A percentile compares a stretch with the other conserved stretches of the same genome.
Evolutionary conservation across 2,113 vertebrate genomes (phyloP).

Genomic region (Saiga tatarica): DNA sequence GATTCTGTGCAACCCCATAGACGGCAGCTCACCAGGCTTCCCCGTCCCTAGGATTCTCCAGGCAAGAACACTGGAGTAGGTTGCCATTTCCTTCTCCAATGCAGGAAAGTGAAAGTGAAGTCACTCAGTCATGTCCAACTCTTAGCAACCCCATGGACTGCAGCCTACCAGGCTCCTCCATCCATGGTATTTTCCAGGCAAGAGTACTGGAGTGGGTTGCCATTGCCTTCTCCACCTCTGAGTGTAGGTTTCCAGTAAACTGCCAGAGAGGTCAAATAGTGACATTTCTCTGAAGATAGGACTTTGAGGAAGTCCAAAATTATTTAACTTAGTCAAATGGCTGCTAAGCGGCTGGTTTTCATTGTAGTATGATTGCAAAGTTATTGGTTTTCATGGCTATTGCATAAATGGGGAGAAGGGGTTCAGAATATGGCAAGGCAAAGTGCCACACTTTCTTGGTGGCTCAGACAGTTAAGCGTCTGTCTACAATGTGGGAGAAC

Average conservation of each 20-base stretch:
- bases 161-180: neutral
- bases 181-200: neutral
- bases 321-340: neutral
- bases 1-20: neutral
- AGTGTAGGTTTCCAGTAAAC: neutral
- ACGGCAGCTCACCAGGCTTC: accelerated
- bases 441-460: neutral
- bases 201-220: neutral
- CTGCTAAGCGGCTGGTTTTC: neutral
- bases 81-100: neutral
- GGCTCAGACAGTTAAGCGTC: too few species aligned
- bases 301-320: neutral
- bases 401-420: neutral
- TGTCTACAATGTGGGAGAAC: too few species aligned
- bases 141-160: neutral
- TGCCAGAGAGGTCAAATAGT: neutral
- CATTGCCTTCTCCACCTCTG: neutral
- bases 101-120: neutral
- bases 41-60: neutral
- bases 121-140: neutral
- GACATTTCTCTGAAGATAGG: neutral
- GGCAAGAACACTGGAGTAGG: neutral
- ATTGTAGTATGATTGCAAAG: neutral
- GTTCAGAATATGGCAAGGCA: neutral
- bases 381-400: neutral